Percentiles rank a stretch among this genome's conserved stretches.
Conservation (phyloP, 2,888 invertebrate genomes). For the Drosophila kanekoi region DNA sequence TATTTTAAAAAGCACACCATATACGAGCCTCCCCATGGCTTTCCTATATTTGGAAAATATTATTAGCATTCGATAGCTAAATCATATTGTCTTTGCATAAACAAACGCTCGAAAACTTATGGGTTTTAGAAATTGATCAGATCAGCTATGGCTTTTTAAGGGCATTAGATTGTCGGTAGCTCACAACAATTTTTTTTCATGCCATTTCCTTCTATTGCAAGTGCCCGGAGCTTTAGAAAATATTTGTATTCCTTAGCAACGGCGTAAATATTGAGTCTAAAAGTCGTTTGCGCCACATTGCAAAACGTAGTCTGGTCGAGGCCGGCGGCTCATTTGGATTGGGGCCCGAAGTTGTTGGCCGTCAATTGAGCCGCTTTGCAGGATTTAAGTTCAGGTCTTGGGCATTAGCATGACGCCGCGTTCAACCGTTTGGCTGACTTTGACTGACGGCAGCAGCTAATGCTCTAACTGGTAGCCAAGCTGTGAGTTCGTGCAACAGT, state of each 20-base stretch:
- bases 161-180: too few relatives aligned
- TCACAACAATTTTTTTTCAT: background rate
- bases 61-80: too few relatives aligned
- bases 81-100: too few relatives aligned
- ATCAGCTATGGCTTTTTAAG: too few relatives aligned
- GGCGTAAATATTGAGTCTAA: slow-evolving; percentile 45
- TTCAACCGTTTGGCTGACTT: slow-evolving; percentile 52
- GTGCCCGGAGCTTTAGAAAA: slow-evolving; percentile 44
- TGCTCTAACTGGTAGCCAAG: slow-evolving; percentile 18
- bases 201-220: slow-evolving; percentile 25
- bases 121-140: too few relatives aligned
- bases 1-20: too few relatives aligned
- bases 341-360: slow-evolving; percentile 44
- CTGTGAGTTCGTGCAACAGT: slow-evolving; percentile 53
- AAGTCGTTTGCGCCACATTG: slow-evolving; percentile 27
- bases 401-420: slow-evolving; percentile 27
- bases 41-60: too few relatives aligned
- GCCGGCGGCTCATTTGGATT: slow-evolving; percentile 5
- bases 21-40: too few relatives aligned
- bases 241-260: slow-evolving; percentile 63
- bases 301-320: slow-evolving; percentile 5
- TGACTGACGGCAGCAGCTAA: slow-evolving; percentile 57
- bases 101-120: too few relatives aligned
- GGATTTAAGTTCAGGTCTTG: slow-evolving; percentile 52
- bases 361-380: slow-evolving; percentile 47